phyloP scores from a whole-genome alignment of 2,888 invertebrate genomes.

The Oithona nana region DNA sequence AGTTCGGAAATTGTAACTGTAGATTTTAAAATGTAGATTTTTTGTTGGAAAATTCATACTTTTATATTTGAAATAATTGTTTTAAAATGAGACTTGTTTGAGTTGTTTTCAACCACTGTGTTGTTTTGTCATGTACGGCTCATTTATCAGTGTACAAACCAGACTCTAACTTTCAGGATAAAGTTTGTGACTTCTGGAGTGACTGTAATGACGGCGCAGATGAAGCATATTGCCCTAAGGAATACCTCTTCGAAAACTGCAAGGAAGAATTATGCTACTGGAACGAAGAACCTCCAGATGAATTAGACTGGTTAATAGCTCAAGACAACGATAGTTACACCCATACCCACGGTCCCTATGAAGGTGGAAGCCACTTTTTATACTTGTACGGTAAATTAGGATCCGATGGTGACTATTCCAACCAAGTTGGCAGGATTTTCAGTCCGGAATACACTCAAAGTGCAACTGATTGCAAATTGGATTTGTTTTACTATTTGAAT shows the following conservation, averaged over 20 bases:
- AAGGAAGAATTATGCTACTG: background rate
- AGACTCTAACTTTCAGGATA: too few species aligned
- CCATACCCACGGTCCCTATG: background rate
- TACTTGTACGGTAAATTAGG: background rate
- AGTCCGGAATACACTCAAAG: background rate
- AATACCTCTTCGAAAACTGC: background rate
- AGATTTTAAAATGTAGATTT: too few species aligned
- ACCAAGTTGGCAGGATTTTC: background rate
- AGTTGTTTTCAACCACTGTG: too few species aligned
- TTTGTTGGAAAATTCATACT: too few species aligned
- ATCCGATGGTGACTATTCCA: background rate
- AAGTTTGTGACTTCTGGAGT: background rate
- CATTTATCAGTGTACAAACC: too few species aligned
- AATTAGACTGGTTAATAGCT: background rate
- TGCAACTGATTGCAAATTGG: background rate
- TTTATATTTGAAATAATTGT: too few species aligned
- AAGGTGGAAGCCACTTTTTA: background rate
- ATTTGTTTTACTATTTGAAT: background rate
- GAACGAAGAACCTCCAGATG: background rate
- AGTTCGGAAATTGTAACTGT: too few species aligned
- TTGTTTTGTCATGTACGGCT: too few species aligned
- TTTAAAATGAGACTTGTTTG: too few species aligned
- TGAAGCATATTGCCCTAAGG: background rate
- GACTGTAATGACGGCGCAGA: background rate
- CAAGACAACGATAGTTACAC: background rate